Evolutionary conservation across 2,888 invertebrate species (phyloP).

Genomic region (Hetaerina titia): DNA sequence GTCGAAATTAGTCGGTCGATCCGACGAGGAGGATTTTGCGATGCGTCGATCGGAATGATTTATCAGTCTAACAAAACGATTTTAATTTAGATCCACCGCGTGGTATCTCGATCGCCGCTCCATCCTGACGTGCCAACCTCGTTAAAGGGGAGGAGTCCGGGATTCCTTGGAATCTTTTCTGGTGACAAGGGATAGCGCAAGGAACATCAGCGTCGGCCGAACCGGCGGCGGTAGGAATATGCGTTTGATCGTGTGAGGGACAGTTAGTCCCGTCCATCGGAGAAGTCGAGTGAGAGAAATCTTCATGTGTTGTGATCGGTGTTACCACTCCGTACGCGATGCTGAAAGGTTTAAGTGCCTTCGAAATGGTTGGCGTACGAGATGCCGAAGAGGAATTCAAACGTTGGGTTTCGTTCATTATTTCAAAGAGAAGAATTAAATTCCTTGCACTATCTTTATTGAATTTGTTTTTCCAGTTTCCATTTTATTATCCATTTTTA

Average conservation of each 20-base stretch:
- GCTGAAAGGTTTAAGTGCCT: not conserved
- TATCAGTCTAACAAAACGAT: not conserved
- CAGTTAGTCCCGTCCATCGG: not conserved
- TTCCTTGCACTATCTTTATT: no score
- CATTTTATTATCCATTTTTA: no score
- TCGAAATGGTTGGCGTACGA: not conserved
- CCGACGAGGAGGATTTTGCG: not conserved
- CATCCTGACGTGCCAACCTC: not conserved
- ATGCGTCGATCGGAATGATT: constrained; percentile 4
- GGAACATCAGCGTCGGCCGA: not conserved
- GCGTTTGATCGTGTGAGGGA: not conserved
- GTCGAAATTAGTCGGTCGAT: constrained; percentile 7
- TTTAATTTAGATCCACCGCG: not conserved
- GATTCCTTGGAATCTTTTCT: not conserved
- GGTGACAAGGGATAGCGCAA: not conserved
- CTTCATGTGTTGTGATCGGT: not conserved
- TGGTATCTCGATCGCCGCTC: not conserved
- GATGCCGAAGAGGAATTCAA: no score
- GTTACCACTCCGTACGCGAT: not conserved
- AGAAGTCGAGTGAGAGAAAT: not conserved
- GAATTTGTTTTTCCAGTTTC: no score
- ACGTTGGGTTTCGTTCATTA: no score
- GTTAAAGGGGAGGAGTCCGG: not conserved
- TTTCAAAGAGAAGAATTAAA: no score
- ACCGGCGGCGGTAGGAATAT: not conserved